Evolutionary conservation across 2,888 invertebrate genomes (phyloP).

Genomic region (Erpobdella octoculata): DNA sequence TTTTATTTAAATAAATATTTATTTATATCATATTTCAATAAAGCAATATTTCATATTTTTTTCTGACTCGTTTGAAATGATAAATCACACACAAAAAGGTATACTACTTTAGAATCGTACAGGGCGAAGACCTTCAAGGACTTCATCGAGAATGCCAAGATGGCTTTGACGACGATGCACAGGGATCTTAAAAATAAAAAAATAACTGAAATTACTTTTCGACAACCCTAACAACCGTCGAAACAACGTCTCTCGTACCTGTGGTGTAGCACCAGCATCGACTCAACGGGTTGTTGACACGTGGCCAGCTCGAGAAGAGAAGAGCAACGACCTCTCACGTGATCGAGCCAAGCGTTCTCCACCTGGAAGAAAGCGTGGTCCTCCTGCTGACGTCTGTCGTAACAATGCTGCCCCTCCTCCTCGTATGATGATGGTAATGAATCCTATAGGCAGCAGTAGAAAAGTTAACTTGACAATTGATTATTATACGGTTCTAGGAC

Average conservation of each 20-base stretch:
- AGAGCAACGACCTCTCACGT: conserved; percentile 41
- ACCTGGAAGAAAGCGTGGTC: no score
- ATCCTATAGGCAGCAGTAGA: no score
- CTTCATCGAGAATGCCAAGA: conserved; percentile 68
- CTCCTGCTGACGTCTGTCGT: no score
- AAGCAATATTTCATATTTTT: no score
- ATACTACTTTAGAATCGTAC: conserved; percentile 65
- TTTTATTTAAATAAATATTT: neutral
- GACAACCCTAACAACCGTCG: neutral
- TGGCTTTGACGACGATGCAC: conserved; percentile 67
- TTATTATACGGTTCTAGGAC: no score
- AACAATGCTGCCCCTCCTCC: no score
- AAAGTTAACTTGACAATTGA: no score
- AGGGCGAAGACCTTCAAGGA: conserved; percentile 64
- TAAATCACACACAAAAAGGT: neutral
- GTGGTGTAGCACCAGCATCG: neutral
- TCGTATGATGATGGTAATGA: no score
- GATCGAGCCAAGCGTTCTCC: conserved; percentile 49
- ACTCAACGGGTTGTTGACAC: conserved; percentile 62
- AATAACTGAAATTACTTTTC: neutral
- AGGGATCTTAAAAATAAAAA: conserved; percentile 64
- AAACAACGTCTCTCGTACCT: neutral
- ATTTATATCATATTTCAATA: neutral
- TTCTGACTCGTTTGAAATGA: no score
- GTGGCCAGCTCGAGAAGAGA: conserved; percentile 71